Base-by-base conservation (phyloP, 2,888 invertebrate species). In the Hirtodrosophila cameraria region DNA sequence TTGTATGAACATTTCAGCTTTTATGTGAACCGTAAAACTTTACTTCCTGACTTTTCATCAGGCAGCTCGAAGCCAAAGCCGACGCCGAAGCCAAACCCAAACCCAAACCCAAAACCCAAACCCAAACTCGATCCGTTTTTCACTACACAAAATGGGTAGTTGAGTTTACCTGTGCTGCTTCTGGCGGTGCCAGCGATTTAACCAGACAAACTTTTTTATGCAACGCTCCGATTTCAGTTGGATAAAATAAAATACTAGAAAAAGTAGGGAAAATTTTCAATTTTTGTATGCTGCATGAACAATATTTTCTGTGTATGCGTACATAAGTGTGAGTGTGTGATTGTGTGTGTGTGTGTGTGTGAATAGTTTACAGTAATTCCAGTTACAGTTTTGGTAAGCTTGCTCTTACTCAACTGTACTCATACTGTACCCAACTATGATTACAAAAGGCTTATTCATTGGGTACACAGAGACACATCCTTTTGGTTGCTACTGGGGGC, bases 11-110 rank as follows among this genome's bases (percentile, higher is more conserved):
- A 83, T 83, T 82, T 68, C 82, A 81, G 82, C 85, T 83, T 85
- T 85, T 83, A 81, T 84, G 82, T 83, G 87, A 83, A 83, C 82
- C 82, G 78, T 86, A 83, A 86, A 83, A 83, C 87, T 83, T 83
- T 83, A 68, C 70, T 86, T 83, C 87, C 82, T 83, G 82, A 78
- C 82, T 81, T 83, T 83, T 83, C 82, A 86, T 82, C 87, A 86
- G 72, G 33, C 69, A 60, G 36, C 49, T 11, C 16, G 25, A 20
- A 20, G 31, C 25, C 23, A 18, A n/a, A n/a, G n/a, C n/a, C n/a
- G n/a, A n/a, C n/a, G n/a, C n/a, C n/a, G n/a, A n/a, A n/a, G n/a
- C n/a, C 16, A 23, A 27, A 12, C 28, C 13, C 27, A n/a, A 28
- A 16, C 25, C 48, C 25, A 45, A 45, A 18, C 31, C 11, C 25